Evolutionary conservation across 1,140 invertebrate species (phyloP).

Genomic region (Pseudomyrmex dendroicus): DNA sequence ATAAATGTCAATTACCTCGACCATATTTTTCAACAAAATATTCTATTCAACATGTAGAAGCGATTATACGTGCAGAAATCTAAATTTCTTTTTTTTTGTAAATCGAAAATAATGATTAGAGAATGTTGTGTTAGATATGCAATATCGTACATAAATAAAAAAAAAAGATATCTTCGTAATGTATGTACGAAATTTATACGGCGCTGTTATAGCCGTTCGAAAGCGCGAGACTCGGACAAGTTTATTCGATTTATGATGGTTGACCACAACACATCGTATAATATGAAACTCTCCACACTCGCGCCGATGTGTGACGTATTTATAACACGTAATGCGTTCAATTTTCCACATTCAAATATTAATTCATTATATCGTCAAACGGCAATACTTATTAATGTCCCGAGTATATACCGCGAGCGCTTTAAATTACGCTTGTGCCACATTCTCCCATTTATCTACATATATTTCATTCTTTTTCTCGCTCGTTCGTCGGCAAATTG

Average conservation of each 20-base stretch:
- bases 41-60: too few species aligned
- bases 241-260: constrained; percentile 30
- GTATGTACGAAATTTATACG: constrained; percentile 11
- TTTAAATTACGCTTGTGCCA: constrained; percentile 21
- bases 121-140: neutral
- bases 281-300: neutral
- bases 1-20: neutral
- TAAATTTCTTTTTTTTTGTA: neutral
- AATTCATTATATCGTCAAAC: constrained; percentile 30
- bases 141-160: neutral
- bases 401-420: neutral
- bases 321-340: constrained; percentile 14
- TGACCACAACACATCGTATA: neutral
- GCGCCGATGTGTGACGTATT: neutral
- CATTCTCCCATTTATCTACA: constrained; percentile 48
- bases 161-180: neutral
- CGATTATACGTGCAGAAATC: neutral
- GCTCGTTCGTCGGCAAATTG: constrained; percentile 51
- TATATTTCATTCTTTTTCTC: constrained; percentile 55
- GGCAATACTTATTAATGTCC: constrained; percentile 26
- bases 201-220: neutral
- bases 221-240: constrained; percentile 11
- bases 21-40: too few species aligned
- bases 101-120: neutral
- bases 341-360: constrained; percentile 45